Percentiles rank a stretch among this genome's conserved stretches.
Conservation (phyloP, 2,888 invertebrate species). For the Omphaloscelis lunosa region DNA sequence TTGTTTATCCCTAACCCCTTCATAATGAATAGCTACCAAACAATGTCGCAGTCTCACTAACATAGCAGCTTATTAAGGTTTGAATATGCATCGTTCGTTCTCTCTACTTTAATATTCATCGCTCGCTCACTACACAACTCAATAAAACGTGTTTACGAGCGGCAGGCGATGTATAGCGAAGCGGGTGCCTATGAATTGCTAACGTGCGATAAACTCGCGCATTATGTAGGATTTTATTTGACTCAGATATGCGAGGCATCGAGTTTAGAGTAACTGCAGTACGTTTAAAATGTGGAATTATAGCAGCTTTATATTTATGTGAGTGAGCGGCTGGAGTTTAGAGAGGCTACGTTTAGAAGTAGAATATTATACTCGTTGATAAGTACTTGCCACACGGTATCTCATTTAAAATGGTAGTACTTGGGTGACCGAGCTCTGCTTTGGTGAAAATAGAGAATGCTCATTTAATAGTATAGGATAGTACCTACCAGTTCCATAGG, state of each 20-base stretch:
- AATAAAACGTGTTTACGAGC: conserved; percentile 86
- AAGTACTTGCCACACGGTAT: background rate
- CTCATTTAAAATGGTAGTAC: conserved; percentile 4
- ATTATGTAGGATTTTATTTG: conserved; percentile 66
- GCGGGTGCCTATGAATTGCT: conserved; percentile 76
- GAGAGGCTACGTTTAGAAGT: background rate
- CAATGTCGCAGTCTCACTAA: conserved; percentile 51
- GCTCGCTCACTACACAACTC: conserved; percentile 80
- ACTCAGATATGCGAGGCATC: conserved; percentile 61
- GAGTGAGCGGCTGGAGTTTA: background rate
- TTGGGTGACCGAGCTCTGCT: too few species aligned
- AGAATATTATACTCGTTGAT: background rate
- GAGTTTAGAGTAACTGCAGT: conserved; percentile 53
- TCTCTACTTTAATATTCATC: conserved; percentile 83
- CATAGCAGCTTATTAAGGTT: conserved; percentile 76
- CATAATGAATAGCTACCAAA: conserved; percentile 50
- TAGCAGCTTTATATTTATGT: conserved; percentile 26
- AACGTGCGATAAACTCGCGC: conserved; percentile 72
- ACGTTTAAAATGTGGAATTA: conserved; percentile 48
- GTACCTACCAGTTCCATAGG: too few species aligned
- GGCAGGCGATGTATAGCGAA: conserved; percentile 80
- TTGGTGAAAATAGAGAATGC: too few species aligned
- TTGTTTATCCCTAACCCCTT: background rate
- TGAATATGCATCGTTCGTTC: conserved; percentile 79
- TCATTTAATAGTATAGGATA: too few species aligned